Evolutionary conservation across 2,888 invertebrate species (phyloP).

Genomic region (Lithodes maja): DNA sequence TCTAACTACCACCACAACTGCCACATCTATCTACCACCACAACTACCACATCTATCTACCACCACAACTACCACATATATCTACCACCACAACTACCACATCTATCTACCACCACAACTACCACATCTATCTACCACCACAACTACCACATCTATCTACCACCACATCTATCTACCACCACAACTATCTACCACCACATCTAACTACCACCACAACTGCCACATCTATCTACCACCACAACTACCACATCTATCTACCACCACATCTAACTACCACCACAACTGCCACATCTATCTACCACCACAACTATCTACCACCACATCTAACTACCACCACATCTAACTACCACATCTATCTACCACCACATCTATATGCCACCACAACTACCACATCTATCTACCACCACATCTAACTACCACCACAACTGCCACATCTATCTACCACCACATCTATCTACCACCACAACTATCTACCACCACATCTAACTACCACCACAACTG

Average conservation of each 20-base stretch:
- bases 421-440: not conserved
- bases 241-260: not conserved
- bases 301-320: slow-evolving; percentile 22
- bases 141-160: not conserved
- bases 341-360: not conserved
- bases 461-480: slow-evolving; percentile 27
- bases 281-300: slow-evolving; percentile 8
- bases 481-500: slow-evolving; percentile 9
- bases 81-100: not conserved
- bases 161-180: not conserved
- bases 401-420: not conserved
- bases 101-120: not conserved
- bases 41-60: not conserved
- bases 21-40: not conserved
- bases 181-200: not conserved
- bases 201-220: not conserved
- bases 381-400: not conserved
- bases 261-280: not conserved
- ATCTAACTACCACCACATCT: not conserved
- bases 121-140: not conserved
- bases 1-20: not conserved
- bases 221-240: not conserved
- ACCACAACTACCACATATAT: not conserved
- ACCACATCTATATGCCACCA: not conserved
- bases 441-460: not conserved